Evolutionary conservation across 1,140 invertebrate genomes (phyloP), one percentile per base, ranked within the genome.

Genomic region (Drosophila neocordata): DNA sequence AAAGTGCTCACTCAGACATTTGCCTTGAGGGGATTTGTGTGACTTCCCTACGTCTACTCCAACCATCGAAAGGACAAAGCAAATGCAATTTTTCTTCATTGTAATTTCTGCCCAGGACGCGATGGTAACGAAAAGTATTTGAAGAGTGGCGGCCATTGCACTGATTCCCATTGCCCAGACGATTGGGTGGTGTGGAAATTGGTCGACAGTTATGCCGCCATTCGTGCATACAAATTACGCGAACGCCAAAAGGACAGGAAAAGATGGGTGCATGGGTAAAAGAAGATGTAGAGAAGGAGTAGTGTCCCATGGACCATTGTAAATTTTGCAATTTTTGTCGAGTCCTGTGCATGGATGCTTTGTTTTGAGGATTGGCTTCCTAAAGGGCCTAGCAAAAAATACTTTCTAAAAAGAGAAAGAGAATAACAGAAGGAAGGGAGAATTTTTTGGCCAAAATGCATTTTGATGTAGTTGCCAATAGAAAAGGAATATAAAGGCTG

Each of bases 11-110:
- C 65, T 71, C 78, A 88, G 83, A 82, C 82, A 73, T 78, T 77
- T 88, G 83, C 83, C 83, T 87, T 87, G 75, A 87, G 83, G 83
- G 72, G 88, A 79, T 75, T 83, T 53, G 51, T 53, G 51, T 66
- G 65, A 59, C 59, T 41, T 59, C 53, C 27, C 20, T n/a, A 13
- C 20, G 0, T 18, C 63, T 37, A n/a, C 31, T 22, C 35, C 62
- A 51, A 38, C 37, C 44, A 13, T n/a, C n/a, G n/a, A n/a, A n/a
- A n/a, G n/a, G n/a, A n/a, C n/a, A n/a, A n/a, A 55, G 83, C 58
- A 79, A 73, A 44, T 87, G 83, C 83, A 87, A 87, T 87, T 88
- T 73, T 87, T 87, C 83, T 87, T 87, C 83, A 88, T 87, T 87
- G 79, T 87, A 88, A 88, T 87, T 88, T n/a, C n/a, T 79, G 76